phyloP scores from a whole-genome alignment of 2,113 vertebrate genomes.

The Pedetes capensis region DNA sequence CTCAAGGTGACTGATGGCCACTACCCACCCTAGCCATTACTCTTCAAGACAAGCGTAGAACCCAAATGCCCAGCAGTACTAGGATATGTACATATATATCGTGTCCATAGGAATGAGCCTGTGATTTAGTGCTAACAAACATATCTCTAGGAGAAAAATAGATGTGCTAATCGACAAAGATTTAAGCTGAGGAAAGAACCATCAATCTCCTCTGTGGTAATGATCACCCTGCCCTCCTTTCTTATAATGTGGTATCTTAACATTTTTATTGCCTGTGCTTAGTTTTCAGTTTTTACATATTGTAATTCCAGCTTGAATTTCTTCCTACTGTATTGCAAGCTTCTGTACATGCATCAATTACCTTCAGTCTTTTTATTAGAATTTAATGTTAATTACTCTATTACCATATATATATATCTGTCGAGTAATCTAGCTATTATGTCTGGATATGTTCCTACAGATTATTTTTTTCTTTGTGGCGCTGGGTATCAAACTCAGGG shows the following conservation, averaged over 20 bases:
- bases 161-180: slow-evolving; percentile 77
- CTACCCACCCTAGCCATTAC: slow-evolving; percentile 58
- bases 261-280: slow-evolving; percentile 32
- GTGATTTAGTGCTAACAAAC: slow-evolving; percentile 79
- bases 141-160: slow-evolving; percentile 69
- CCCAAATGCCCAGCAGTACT: slow-evolving; percentile 66
- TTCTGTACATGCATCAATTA: background rate
- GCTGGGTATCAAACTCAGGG: background rate
- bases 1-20: slow-evolving; percentile 51
- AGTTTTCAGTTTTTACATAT: slow-evolving; percentile 26
- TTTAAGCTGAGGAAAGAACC: slow-evolving; percentile 74
- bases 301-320: slow-evolving; percentile 39
- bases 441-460: background rate
- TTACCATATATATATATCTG: background rate
- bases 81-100: slow-evolving; percentile 63
- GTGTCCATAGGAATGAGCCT: slow-evolving; percentile 70
- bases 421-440: background rate
- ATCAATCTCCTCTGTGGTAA: slow-evolving; percentile 73
- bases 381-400: background rate
- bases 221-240: slow-evolving; percentile 67
- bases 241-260: slow-evolving; percentile 1
- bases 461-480: background rate
- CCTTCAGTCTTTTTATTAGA: background rate
- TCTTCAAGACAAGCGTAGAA: slow-evolving; percentile 74
- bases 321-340: background rate